phyloP scores from a whole-genome alignment of 2,113 vertebrate species.

The Etheostoma cragini region DNA sequence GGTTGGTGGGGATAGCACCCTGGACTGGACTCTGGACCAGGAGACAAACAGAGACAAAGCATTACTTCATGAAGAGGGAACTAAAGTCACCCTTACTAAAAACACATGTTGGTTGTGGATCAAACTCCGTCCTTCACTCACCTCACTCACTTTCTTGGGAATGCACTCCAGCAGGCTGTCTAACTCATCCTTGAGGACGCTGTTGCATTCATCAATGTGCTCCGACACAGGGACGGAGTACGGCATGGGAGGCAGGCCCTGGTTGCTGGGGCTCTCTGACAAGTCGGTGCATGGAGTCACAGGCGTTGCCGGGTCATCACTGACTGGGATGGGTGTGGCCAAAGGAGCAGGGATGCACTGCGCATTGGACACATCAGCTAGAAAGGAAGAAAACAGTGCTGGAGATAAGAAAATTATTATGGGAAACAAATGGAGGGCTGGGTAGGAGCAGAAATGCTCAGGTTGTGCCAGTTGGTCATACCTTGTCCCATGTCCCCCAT shows the following conservation, averaged over 20 bases:
- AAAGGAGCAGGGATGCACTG: conserved; percentile 88
- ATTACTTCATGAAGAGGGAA: neutral
- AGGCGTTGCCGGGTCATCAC: conserved; percentile 82
- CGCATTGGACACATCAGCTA: conserved; percentile 78
- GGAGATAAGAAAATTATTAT: neutral
- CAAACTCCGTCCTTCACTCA: conserved; percentile 70
- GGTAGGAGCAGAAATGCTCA: neutral
- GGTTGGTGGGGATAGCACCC: conserved; percentile 90
- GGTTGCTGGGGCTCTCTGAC: conserved; percentile 85
- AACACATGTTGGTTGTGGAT: neutral
- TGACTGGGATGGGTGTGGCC: conserved; percentile 85
- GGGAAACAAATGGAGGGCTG: neutral
- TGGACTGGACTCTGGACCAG: conserved; percentile 87
- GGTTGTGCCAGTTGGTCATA: conserved; percentile 61
- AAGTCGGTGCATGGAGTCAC: conserved; percentile 79
- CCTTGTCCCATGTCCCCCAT: conserved; percentile 95
- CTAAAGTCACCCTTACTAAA: neutral
- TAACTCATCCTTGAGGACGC: conserved; percentile 91
- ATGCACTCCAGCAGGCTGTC: conserved; percentile 92
- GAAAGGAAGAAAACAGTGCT: neutral
- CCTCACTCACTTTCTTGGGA: conserved; percentile 89
- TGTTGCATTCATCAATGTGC: conserved; percentile 90
- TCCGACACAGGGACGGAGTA: conserved; percentile 89
- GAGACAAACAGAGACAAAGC: neutral
- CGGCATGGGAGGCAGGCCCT: conserved; percentile 81